These are phyloP conservation scores for Mus pahari DNA, from an alignment of 2,113 vertebrate genomes.

Conservation along the genomic window DNA sequence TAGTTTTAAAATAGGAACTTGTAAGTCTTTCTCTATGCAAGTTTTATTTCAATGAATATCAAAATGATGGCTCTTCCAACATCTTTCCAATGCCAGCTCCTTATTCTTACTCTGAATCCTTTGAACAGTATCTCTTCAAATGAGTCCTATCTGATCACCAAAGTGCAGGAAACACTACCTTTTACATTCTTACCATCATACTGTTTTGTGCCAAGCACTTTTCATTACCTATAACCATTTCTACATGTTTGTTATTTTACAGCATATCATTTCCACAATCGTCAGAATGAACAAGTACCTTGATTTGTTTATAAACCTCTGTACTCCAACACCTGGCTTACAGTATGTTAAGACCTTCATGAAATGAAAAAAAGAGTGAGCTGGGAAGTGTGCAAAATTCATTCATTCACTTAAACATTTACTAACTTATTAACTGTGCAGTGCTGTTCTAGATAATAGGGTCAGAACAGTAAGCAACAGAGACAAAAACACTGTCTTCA, in stretches of 20 bases:
- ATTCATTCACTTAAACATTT: background rate
- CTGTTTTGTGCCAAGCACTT: background rate
- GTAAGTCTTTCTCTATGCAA: background rate
- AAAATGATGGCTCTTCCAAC: background rate
- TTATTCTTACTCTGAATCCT: background rate
- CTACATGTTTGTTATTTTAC: background rate
- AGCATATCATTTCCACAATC: background rate
- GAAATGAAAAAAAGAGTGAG: background rate
- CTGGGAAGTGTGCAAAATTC: background rate
- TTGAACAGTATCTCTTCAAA: background rate
- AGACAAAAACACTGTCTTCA: background rate
- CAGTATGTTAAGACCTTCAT: background rate
- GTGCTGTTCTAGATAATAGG: background rate
- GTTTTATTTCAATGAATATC: slow-evolving; percentile 7
- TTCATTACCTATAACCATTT: background rate
- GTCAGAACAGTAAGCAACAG: background rate
- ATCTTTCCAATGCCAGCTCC: slow-evolving; percentile 2
- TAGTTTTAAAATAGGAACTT: background rate
- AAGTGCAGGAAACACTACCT: background rate
- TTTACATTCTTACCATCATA: background rate
- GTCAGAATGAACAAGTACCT: background rate
- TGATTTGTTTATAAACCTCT: background rate
- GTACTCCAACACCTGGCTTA: background rate
- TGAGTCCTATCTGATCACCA: background rate
- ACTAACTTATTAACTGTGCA: background rate